These are phyloP conservation scores for Aulostomus chinensis DNA, from an alignment of 2,797 vertebrate species.

Conservation along the genomic window DNA sequence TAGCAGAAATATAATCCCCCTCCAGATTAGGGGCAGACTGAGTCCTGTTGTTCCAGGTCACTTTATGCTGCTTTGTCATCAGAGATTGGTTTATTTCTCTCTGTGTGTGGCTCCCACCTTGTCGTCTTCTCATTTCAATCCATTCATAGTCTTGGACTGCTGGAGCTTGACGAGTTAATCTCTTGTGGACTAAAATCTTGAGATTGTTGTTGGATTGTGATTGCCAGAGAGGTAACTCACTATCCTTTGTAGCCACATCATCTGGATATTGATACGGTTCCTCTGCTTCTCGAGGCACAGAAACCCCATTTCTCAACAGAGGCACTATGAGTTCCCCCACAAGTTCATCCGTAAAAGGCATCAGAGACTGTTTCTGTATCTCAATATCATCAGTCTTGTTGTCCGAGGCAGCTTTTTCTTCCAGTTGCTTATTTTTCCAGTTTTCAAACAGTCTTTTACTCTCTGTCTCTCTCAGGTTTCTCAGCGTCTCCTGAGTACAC, in stretches of 20 bases:
- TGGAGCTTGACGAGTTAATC: not conserved
- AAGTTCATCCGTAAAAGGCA: constrained; percentile 25
- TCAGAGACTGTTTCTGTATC: constrained; percentile 13
- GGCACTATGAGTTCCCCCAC: constrained; percentile 10
- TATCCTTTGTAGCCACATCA: not conserved
- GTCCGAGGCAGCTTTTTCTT: constrained; percentile 23
- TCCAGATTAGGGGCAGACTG: constrained; percentile 11
- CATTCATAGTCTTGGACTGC: constrained; percentile 20
- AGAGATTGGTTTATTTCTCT: constrained; percentile 22
- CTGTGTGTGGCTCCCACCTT: constrained; percentile 11
- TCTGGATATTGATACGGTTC: constrained; percentile 6
- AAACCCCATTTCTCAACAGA: constrained; percentile 31
- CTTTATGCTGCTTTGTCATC: constrained; percentile 29
- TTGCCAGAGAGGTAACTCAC: not conserved
- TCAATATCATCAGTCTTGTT: constrained; percentile 18
- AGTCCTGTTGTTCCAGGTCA: constrained; percentile 35
- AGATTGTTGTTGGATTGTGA: not conserved
- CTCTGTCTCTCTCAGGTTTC: constrained; percentile 59
- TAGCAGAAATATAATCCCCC: not conserved
- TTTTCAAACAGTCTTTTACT: constrained; percentile 41
- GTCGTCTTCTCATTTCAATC: constrained; percentile 48
- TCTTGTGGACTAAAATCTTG: not conserved
- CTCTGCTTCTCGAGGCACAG: constrained; percentile 10
- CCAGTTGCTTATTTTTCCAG: constrained; percentile 31
- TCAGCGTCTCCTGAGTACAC: constrained; percentile 65